Evolutionary conservation across 1,140 invertebrate genomes (phyloP), one percentile per base, ranked within the genome.

Genomic region (Palaemon carinicauda): DNA sequence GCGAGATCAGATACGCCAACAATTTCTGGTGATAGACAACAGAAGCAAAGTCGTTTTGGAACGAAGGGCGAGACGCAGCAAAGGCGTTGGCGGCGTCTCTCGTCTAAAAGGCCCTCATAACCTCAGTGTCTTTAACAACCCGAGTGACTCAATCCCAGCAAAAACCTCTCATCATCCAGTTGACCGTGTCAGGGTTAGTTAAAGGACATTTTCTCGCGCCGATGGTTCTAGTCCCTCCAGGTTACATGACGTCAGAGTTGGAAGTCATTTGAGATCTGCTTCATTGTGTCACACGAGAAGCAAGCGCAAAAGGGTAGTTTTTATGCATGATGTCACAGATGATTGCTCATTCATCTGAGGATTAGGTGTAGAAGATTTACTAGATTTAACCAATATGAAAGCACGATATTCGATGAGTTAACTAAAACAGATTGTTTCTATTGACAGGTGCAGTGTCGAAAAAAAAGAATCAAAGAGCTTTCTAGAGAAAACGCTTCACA

Each of bases 61-160:
- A 29, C 24, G 65, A 31, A 69, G 17, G n/a, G 14, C 21, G n/a
- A 27, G 29, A 27, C 14, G 12, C 21, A 9, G 51, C 75, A 3
- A 17, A 54, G 33, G 19, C 21, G 27, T 24, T 21, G 27, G 51
- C 50, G 31, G 31, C 19, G 52, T 1, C 75, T 79, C 24, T 21
- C 75, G 27, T 15, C 56, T 33, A 75, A 52, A 74, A 51, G 53
- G 24, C 52, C 82, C 82, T 83, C 73, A 41, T 83, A 83, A 83
- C 82, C 82, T 83, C 82, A 83, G 82, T 65, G 71, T 52, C 52
- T 53, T 83, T 83, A 83, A 83, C 82, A 73, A 83, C 52, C 71
- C 21, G 24, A 77, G 81, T 83, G 82, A 83, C 82, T 83, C 82
- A 83, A 83, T 83, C 82, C 82, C 82, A 60, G 82, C 82, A 83